Conservation (phyloP, 1,140 invertebrate species). For the Macrobrachium rosenbergii region DNA sequence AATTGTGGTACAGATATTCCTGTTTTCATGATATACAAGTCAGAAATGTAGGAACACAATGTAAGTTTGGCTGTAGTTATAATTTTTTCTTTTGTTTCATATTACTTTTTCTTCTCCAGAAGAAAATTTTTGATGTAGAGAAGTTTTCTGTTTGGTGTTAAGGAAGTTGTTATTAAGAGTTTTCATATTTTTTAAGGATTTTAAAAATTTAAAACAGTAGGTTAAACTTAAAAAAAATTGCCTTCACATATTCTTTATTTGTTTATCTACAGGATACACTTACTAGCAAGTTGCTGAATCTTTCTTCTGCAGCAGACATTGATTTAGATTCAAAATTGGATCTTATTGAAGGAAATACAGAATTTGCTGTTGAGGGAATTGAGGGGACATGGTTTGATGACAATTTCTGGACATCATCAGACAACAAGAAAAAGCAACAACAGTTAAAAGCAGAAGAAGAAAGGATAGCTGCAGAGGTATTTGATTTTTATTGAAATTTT, state of each 20-base stretch:
- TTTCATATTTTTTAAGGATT: no score
- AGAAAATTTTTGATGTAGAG: no score
- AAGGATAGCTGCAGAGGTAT: constrained; percentile 76
- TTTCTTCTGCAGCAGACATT: constrained; percentile 32
- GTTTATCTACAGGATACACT: constrained; percentile 50
- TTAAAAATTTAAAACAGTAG: no score
- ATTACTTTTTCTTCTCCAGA: no score
- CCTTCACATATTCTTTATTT: neutral
- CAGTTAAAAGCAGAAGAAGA: constrained; percentile 74
- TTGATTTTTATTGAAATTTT: constrained; percentile 49
- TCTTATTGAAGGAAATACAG: constrained; percentile 29
- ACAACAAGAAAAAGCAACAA: constrained; percentile 71
- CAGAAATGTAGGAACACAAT: no score
- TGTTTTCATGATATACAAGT: no score
- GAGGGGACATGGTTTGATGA: constrained; percentile 68
- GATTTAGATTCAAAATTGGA: constrained; percentile 44
- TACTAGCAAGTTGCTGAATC: constrained; percentile 40
- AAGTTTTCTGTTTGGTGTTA: no score
- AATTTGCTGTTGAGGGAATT: constrained; percentile 66
- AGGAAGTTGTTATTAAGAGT: no score
- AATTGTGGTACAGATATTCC: no score
- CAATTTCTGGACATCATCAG: constrained; percentile 68
- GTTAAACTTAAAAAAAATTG: no score
- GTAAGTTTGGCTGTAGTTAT: no score
- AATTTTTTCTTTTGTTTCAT: no score